Evolutionary conservation across 53 echinoderm and acorn worm species (phyloP).

Genomic region (Arbacia lixula): DNA sequence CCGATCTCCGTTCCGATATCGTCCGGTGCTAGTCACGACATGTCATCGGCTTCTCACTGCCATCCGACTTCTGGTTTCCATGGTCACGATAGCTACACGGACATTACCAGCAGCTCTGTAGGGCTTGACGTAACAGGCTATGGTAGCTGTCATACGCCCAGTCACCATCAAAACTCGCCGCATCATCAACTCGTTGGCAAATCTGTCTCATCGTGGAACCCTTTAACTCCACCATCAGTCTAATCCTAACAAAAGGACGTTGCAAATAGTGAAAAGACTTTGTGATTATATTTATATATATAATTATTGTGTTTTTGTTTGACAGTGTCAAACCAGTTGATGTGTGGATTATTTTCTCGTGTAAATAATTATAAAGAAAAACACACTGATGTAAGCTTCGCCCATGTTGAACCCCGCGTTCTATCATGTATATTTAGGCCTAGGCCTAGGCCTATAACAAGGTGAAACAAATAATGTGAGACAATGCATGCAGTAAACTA

Average conservation of each 20-base stretch:
- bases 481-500: too few relatives aligned
- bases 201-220: constrained; percentile 39
- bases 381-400: too few relatives aligned
- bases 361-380: too few relatives aligned
- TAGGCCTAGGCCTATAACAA: too few relatives aligned
- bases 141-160: constrained; percentile 2
- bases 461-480: too few relatives aligned
- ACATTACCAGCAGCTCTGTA: constrained; percentile 25
- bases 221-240: constrained; percentile 46
- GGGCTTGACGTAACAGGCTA: constrained; percentile 34
- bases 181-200: constrained; percentile 50
- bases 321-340: too few relatives aligned
- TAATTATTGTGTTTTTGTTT: too few relatives aligned
- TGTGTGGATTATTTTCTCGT: too few relatives aligned
- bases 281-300: constrained; percentile 18
- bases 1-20: constrained; percentile 26
- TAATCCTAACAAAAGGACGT: constrained; percentile 2
- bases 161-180: constrained; percentile 46
- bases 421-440: too few relatives aligned
- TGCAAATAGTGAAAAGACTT: background rate
- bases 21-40: background rate
- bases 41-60: constrained; percentile 30
- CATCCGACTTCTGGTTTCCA: constrained; percentile 11
- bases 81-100: constrained; percentile 22
- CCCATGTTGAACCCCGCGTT: too few relatives aligned